Conservation (phyloP, 2,888 invertebrate genomes). For the Conops quadrifasciatus region DNA sequence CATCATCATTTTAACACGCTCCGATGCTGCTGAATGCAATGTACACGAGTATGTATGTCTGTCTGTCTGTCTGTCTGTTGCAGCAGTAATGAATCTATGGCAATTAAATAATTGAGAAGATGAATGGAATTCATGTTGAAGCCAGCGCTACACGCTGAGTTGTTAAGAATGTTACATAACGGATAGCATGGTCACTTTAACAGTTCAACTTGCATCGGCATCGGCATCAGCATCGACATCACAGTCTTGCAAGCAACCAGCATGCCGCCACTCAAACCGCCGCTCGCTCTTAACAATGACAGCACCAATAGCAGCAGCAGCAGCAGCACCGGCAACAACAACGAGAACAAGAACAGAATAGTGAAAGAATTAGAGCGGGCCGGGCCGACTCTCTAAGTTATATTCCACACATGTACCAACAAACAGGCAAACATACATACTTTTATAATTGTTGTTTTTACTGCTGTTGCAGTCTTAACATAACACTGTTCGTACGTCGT, state of each 20-base stretch:
- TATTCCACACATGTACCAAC: not conserved
- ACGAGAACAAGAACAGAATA: not conserved
- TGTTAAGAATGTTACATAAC: slow-evolving; percentile 36
- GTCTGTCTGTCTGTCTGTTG: too few species aligned
- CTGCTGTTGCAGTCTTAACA: slow-evolving; percentile 2
- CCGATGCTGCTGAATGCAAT: slow-evolving; percentile 1
- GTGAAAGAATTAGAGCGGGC: slow-evolving; percentile 26
- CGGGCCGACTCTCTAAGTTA: not conserved
- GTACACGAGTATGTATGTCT: too few species aligned
- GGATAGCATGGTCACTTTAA: slow-evolving; percentile 31
- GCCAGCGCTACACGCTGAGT: slow-evolving; percentile 27
- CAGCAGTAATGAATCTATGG: not conserved
- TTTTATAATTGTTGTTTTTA: not conserved
- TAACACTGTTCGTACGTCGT: slow-evolving; percentile 5
- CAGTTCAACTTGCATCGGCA: slow-evolving; percentile 23
- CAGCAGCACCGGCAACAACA: too few species aligned
- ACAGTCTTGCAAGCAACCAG: too few species aligned
- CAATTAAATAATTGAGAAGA: slow-evolving; percentile 20
- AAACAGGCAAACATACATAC: not conserved
- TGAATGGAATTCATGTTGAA: slow-evolving; percentile 5
- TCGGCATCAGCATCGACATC: not conserved
- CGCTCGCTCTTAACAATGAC: not conserved
- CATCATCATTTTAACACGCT: slow-evolving; percentile 29
- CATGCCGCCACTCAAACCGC: slow-evolving; percentile 1
- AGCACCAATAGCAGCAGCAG: not conserved